phyloP scores from a whole-genome alignment of 2,888 invertebrate species.

The Oconnorella tubifera region DNA sequence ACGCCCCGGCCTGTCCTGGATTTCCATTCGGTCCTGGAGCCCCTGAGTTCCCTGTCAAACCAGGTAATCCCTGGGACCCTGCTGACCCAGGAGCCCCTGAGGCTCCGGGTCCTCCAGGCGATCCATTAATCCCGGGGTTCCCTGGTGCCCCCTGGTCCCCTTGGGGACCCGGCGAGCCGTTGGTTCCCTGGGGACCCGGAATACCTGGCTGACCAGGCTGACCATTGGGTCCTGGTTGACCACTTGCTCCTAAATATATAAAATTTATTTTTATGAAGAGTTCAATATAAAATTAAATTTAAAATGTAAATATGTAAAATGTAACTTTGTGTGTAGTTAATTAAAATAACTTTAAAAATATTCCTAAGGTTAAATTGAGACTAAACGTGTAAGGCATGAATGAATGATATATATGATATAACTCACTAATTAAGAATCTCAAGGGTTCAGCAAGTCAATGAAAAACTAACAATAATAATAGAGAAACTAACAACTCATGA shows the following conservation, averaged over 20 bases:
- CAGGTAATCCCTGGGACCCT: conserved; percentile 39
- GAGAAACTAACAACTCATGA: too few species aligned
- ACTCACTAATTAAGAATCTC: too few species aligned
- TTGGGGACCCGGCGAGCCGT: conserved; percentile 21
- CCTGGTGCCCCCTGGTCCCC: conserved; percentile 8
- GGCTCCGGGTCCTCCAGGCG: conserved; percentile 8
- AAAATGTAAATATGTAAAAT: too few species aligned
- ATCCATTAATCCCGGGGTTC: conserved; percentile 1
- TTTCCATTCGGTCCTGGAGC: conserved; percentile 20
- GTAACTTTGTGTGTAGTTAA: too few species aligned
- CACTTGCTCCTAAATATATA: background rate
- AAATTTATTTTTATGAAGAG: too few species aligned
- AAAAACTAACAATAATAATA: too few species aligned
- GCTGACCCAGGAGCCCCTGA: conserved; percentile 12
- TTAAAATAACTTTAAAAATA: too few species aligned
- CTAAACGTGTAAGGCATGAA: too few species aligned
- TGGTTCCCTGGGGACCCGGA: conserved; percentile 5
- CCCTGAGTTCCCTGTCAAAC: conserved; percentile 11
- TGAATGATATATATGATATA: too few species aligned
- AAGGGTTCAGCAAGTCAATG: too few species aligned
- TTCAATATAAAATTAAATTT: too few species aligned
- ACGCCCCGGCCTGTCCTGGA: conserved; percentile 44
- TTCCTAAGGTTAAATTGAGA: too few species aligned
- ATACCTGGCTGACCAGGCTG: conserved; percentile 13
- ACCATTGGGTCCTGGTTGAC: conserved; percentile 16